Evolutionary conservation across 2,888 invertebrate genomes (phyloP).

Genomic region (Caenorhabditis sp.): DNA sequence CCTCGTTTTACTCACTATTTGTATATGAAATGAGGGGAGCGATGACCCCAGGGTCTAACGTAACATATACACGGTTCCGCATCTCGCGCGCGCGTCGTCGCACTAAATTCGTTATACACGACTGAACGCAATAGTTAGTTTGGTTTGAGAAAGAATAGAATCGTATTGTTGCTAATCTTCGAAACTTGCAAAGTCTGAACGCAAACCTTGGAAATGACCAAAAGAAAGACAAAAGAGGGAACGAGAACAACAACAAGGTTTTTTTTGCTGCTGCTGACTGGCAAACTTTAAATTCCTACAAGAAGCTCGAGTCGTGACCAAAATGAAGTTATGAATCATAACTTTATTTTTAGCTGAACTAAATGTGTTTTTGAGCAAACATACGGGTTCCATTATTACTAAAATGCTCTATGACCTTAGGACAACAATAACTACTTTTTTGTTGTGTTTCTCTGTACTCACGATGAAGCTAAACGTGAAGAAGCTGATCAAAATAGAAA

Average conservation of each 20-base stretch:
- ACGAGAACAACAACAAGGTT: background rate
- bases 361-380: background rate
- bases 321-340: background rate
- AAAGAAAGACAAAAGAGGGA: background rate
- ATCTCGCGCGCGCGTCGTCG: background rate
- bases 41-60: background rate
- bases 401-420: no score
- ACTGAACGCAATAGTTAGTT: background rate
- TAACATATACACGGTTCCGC: background rate
- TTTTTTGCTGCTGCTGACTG: no score
- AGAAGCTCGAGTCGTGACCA: background rate
- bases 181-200: background rate
- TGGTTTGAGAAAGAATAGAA: background rate
- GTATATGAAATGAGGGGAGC: background rate
- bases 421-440: no score
- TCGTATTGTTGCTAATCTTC: constrained; percentile 1
- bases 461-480: no score
- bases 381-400: background rate
- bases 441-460: no score
- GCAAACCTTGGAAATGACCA: background rate
- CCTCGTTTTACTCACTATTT: background rate
- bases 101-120: background rate
- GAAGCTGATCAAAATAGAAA: no score
- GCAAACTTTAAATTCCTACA: background rate
- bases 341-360: background rate